Evolutionary conservation across 2,113 vertebrate genomes (phyloP), one percentile per base, ranked within the genome.

Genomic region (Bambusicola thoracicus): DNA sequence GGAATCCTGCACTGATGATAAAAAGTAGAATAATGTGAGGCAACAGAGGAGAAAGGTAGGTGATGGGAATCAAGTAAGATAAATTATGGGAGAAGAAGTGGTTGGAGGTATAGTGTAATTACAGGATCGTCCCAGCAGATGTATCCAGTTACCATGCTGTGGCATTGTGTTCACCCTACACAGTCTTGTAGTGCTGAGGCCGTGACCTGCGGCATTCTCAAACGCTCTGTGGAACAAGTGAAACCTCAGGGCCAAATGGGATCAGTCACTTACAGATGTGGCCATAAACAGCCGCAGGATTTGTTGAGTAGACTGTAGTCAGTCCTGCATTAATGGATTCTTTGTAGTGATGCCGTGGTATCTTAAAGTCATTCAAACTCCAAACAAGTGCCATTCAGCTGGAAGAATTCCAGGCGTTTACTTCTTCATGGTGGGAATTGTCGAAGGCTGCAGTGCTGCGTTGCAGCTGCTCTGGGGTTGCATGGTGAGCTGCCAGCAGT

Each of bases 371-470:
- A 30, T 34, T 44, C 30, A 53, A 38, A 4, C 68, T 55, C 82
- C 66, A 55, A 81, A 81, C 43, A 74, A 87, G 74, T 70, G 66
- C 36, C n/a, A 30, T 81, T 89, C 65, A 55, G 8, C 82, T 72
- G 85, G 34, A 81, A 61, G 30, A 59, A 27, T 36, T 40, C 29
- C 85, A 70, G 49, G 17, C 8, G 0, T 55, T 41, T 1, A 2
- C 81, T 76, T 66, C 74, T 76, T 86, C 34, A 4, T 14, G 24
- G 62, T 10, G 24, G 36, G 27, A 41, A 0, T 27, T 70, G 63
- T 48, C 25, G 43, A 13, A 70, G 78, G 69, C 36, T 0, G 0
- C 12, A n/a, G n/a, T 43, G 38, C 12, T n/a, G 36, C 10, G 5
- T 13, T 34, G 59, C 55, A 43, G 68, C 36, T 0, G 0, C 32